phyloP scores from a whole-genome alignment of 2,113 vertebrate genomes.

The Callospermophilus lateralis region DNA sequence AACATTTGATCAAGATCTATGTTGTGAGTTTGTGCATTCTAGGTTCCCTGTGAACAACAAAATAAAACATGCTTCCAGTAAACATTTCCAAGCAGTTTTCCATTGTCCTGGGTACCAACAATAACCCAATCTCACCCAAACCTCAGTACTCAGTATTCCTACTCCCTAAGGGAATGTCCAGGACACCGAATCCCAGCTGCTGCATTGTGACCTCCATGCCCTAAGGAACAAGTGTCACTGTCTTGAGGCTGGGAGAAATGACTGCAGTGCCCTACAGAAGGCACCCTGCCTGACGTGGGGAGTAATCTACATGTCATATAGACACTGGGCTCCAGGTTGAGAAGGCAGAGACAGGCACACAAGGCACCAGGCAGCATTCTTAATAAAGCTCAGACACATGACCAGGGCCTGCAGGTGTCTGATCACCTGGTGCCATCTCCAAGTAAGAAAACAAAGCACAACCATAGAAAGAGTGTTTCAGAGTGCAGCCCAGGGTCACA shows the following conservation, averaged over 20 bases:
- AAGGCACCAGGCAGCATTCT: background rate
- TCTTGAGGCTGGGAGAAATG: background rate
- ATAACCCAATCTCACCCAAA: background rate
- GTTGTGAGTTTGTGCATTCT: rapidly evolving
- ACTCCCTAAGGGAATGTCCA: background rate
- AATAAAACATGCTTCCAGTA: background rate
- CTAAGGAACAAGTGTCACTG: rapidly evolving
- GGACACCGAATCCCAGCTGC: background rate
- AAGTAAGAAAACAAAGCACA: background rate
- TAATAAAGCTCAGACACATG: background rate
- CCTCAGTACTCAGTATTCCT: rapidly evolving
- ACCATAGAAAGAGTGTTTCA: background rate
- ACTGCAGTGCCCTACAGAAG: too few relatives aligned
- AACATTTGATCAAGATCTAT: background rate
- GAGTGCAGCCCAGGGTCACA: rapidly evolving
- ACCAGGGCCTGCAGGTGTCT: background rate
- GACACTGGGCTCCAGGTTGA: background rate
- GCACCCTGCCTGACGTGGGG: background rate
- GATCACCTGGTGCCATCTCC: rapidly evolving
- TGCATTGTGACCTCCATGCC: background rate
- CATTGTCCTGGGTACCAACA: background rate
- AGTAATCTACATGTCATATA: background rate
- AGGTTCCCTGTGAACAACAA: rapidly evolving
- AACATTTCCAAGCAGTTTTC: background rate
- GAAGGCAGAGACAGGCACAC: background rate